Conservation (phyloP, 2,888 invertebrate species). For the Pinctada fucata region DNA sequence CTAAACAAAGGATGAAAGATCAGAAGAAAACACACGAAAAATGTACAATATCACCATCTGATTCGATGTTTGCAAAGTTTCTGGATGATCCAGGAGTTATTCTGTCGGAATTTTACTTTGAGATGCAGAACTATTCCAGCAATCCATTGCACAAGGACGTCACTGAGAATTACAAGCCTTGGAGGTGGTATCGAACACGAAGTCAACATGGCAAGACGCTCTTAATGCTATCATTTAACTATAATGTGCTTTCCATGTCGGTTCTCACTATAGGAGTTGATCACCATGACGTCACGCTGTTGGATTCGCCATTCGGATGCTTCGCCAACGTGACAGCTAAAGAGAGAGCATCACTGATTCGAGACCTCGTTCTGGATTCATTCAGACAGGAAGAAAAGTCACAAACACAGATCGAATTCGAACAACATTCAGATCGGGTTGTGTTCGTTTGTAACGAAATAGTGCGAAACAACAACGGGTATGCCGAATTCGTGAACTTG, state of each 20-base stretch:
- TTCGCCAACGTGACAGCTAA: conserved; percentile 57
- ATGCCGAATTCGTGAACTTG: conserved; percentile 66
- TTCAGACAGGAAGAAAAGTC: conserved; percentile 43
- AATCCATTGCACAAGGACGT: conserved; percentile 47
- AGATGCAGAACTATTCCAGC: conserved; percentile 50
- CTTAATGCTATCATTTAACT: conserved; percentile 72
- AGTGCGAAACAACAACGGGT: conserved; percentile 54
- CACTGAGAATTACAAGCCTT: conserved; percentile 61
- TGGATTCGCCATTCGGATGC: conserved; percentile 69
- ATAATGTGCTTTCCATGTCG: conserved; percentile 69
- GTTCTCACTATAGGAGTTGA: conserved; percentile 72
- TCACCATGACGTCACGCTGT: conserved; percentile 58
- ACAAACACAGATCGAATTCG: conserved; percentile 28
- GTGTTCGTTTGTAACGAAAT: conserved; percentile 68
- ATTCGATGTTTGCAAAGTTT: conserved; percentile 30
- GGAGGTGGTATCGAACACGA: conserved; percentile 70
- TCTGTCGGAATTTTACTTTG: conserved; percentile 49
- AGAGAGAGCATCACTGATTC: conserved; percentile 49
- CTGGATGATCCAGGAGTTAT: conserved; percentile 32
- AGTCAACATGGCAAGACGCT: conserved; percentile 71
- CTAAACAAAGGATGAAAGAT: no score
- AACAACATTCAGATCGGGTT: conserved; percentile 39
- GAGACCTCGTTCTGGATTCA: conserved; percentile 58
- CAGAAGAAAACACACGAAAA: neutral
- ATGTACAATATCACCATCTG: conserved; percentile 19